A percentile compares a stretch with the other conserved stretches of the same genome.
These are phyloP conservation scores for Nomada flava DNA, from an alignment of 2,888 invertebrate genomes.

Conservation along the genomic window DNA sequence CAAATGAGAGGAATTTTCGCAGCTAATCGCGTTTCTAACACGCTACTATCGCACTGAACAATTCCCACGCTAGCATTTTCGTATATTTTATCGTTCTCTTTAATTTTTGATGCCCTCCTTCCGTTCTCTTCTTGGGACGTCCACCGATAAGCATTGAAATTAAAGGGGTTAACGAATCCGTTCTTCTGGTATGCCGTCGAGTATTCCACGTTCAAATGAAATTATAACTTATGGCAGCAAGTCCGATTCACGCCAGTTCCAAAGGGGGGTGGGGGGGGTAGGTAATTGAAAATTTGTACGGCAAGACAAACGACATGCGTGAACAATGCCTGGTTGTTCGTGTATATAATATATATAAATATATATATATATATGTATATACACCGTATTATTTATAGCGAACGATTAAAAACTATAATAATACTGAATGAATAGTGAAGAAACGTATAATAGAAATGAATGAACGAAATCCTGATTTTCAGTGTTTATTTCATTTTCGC, in stretches of 20 bases:
- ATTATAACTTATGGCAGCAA: not conserved
- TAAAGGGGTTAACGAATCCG: not conserved
- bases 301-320: not conserved
- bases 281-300: not conserved
- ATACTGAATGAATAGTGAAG: not conserved
- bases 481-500: slow-evolving; percentile 54
- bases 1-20: not conserved
- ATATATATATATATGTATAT: no score
- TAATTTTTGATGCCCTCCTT: slow-evolving; percentile 9
- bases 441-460: slow-evolving; percentile 31
- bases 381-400: not conserved
- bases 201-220: not conserved
- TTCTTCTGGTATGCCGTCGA: not conserved
- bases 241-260: not conserved
- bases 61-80: not conserved
- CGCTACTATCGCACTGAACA: not conserved
- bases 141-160: slow-evolving; percentile 34
- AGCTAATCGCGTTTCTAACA: not conserved
- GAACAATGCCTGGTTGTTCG: no score
- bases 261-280: no score
- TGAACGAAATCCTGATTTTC: slow-evolving; percentile 50
- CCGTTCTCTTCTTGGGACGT: slow-evolving; percentile 19
- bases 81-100: not conserved
- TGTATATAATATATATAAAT: no score
- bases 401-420: not conserved